Base-by-base conservation (phyloP, 2,888 invertebrate genomes). In the Tetanocera ferruginea region DNA sequence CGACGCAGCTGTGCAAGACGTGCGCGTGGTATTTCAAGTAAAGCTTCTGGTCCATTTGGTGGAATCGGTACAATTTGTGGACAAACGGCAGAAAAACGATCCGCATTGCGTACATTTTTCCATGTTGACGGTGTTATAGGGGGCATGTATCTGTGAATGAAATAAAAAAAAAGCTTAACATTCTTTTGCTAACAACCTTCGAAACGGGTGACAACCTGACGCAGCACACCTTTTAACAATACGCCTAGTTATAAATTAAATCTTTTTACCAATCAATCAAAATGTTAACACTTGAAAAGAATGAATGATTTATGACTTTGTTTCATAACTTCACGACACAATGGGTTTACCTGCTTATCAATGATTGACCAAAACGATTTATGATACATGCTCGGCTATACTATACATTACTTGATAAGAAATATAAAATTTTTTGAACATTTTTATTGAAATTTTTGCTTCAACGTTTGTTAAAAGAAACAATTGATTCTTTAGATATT, bases 81-180 rank as follows among this genome's bases (percentile, higher is more conserved):
- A 88, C 98, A 98, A 80, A 96, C 96, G 17, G 97, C 94, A 72
- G 95, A 94, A 89, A 94, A 93, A 81, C 94, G 92, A 91, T 96
- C 96, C 83, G 96, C 96, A 87, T 94, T 91, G 78, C 94, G 94
- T 83, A 94, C 93, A 85, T 93, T 94, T 79, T 94, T 93, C 97
- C 97, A 96, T 90, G 95, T 94, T 83, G 96, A 95, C 80, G 97
- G 97, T 78, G 96, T 96, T 88, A 97, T 96, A 83, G 98, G 97
- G 80, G 97, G 97, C 97, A 97, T 97, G 91, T 97, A 98, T 88
- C 94, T 94, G 87, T 17, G 69, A 57, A 77, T 23, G 17, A 76
- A 75, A 37, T n/a, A 6, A 8, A 19, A 66, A 37, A 3, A n/a
- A 5, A 19, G 19, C 3, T 55, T 55, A 55, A 19, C 1, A 8